Evolutionary conservation across 2,797 vertebrate genomes (phyloP), one percentile per base, ranked within the genome.

Genomic region (Eulemur rubriventer): DNA sequence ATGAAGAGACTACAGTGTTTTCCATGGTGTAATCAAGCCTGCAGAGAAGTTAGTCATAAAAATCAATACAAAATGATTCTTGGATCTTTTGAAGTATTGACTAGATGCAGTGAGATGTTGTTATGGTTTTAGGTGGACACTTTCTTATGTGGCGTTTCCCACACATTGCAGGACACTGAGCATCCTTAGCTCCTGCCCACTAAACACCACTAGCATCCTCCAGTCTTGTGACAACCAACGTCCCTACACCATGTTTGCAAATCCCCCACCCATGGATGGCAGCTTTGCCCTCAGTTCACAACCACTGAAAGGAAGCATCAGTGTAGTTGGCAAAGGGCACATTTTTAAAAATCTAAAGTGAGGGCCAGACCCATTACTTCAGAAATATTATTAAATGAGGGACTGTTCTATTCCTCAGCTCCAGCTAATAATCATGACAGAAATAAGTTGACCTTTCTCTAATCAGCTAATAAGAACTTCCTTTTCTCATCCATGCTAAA

Each of bases 381-480:
- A 93, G 46, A 89, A 79, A 84, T 73, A 57, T 59, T 79, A 63
- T 7, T 73, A 67, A 72, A 57, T 73, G 11, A 87, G 57, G 26
- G n/a, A 20, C 35, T 92, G 8, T 82, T 79, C 83, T 76, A 11
- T 73, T 89, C 48, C 65, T 67, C 72, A 50, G 57, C 30, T 92
- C n/a, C 10, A 57, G 61, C 63, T 72, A 92, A 79, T 91, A 70
- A 70, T 33, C 55, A 50, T 59, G 30, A 61, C 17, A 91, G n/a
- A 92, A 85, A 81, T 72, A 92, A 90, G 6, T 79, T 83, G 81
- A 75, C 10, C 43, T 80, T 80, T 81, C 67, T 84, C 35, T 79
- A 91, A 79, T 80, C 28, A 73, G 43, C 14, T 84, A 92, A 52
- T 1, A 48, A 78, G 72, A 89, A 30, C 33, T 75, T 95, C 33